Conservation (phyloP, 2,888 invertebrate species). For the Brachypalpus laphriformis region DNA sequence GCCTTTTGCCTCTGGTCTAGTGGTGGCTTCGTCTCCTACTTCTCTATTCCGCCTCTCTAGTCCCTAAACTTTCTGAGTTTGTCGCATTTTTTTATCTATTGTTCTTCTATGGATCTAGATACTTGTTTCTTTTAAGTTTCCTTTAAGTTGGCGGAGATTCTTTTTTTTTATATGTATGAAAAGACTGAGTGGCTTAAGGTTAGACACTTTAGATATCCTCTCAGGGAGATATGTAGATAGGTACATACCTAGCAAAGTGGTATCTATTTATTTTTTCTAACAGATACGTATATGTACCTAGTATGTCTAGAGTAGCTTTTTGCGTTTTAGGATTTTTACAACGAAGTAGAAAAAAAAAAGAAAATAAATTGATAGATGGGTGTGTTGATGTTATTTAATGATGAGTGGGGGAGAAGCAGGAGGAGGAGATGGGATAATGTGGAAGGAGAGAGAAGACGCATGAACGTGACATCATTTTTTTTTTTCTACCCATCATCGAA, state of each 20-base stretch:
- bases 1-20: slow-evolving; percentile 40
- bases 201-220: slow-evolving; percentile 53
- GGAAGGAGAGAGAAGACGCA: slow-evolving; percentile 42
- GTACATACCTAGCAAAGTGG: background rate
- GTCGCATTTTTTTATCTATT: slow-evolving; percentile 55
- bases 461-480: slow-evolving; percentile 69
- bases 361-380: slow-evolving; percentile 50
- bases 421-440: slow-evolving; percentile 11
- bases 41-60: slow-evolving; percentile 40
- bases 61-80: slow-evolving; percentile 44
- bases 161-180: too few relatives aligned
- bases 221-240: slow-evolving; percentile 29
- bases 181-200: slow-evolving; percentile 7
- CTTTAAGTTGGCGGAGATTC: slow-evolving; percentile 45
- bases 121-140: slow-evolving; percentile 40
- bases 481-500: slow-evolving; percentile 19
- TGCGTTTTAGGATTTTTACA: slow-evolving; percentile 72
- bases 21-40: slow-evolving; percentile 8
- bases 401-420: slow-evolving; percentile 17
- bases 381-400: slow-evolving; percentile 47
- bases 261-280: background rate
- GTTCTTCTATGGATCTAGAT: slow-evolving; percentile 53
- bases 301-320: slow-evolving; percentile 45
- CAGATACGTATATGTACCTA: slow-evolving; percentile 17
- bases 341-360: slow-evolving; percentile 23